phyloP scores from a whole-genome alignment of 2,113 vertebrate species.

The Muntiacus muntjak region DNA sequence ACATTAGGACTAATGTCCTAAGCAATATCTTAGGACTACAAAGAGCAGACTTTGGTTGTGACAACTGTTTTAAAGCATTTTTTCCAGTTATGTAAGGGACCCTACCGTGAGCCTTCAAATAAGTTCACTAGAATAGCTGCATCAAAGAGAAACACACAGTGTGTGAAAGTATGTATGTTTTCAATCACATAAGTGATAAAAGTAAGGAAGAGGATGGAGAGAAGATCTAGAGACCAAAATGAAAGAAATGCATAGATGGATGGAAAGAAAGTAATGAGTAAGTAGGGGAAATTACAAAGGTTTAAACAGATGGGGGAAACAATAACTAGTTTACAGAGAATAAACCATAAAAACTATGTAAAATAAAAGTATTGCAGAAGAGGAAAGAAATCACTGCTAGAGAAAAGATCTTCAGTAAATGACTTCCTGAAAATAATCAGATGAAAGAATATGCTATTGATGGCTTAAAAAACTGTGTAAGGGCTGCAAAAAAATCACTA shows the following conservation, averaged over 20 bases:
- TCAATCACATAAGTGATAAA: neutral
- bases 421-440: neutral
- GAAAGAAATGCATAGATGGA: neutral
- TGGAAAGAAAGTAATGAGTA: neutral
- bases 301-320: neutral
- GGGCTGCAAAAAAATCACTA: neutral
- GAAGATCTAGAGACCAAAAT: neutral
- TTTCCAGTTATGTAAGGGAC: neutral
- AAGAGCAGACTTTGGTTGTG: neutral
- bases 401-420: neutral
- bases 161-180: neutral
- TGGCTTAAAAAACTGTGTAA: neutral
- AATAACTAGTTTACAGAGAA: neutral
- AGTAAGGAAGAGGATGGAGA: neutral
- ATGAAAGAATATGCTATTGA: neutral
- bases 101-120: neutral
- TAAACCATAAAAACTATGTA: constrained; percentile 2
- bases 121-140: neutral
- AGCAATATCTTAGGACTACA: neutral
- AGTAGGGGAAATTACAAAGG: neutral
- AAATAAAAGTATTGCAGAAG: neutral
- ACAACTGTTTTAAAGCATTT: neutral
- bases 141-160: neutral
- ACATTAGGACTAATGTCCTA: neutral
- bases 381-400: neutral